phyloP scores from a whole-genome alignment of 2,888 invertebrate species.

The Tipula helvola region DNA sequence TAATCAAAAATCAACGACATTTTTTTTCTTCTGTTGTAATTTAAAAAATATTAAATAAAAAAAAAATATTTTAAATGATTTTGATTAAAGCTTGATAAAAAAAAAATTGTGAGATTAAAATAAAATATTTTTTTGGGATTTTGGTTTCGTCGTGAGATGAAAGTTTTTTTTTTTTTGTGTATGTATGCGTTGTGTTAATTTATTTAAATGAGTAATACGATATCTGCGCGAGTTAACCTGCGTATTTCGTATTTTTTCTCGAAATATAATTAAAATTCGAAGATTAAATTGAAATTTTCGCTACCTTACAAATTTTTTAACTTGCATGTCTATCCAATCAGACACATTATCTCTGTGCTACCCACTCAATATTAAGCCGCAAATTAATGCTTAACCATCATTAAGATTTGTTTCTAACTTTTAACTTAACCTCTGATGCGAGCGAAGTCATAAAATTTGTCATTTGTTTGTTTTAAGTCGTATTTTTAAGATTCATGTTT shows the following conservation, averaged over 20 bases:
- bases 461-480: slow-evolving; percentile 4
- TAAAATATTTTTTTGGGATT: background rate
- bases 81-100: background rate
- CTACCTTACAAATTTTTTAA: background rate
- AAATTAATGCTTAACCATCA: background rate
- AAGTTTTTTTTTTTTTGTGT: background rate
- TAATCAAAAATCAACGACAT: slow-evolving; percentile 4
- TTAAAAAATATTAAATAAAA: background rate
- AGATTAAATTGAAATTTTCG: background rate
- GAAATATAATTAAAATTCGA: background rate
- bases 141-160: background rate
- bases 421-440: background rate
- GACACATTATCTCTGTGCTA: background rate
- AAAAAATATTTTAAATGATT: background rate
- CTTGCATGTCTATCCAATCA: background rate
- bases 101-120: background rate
- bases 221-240: background rate
- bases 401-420: background rate
- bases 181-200: background rate
- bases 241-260: background rate
- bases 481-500: background rate
- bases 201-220: background rate
- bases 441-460: background rate
- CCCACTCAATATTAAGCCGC: background rate
- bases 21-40: background rate